phyloP scores from a whole-genome alignment of 2,888 invertebrate genomes.

The Plemyria rubiginata region DNA sequence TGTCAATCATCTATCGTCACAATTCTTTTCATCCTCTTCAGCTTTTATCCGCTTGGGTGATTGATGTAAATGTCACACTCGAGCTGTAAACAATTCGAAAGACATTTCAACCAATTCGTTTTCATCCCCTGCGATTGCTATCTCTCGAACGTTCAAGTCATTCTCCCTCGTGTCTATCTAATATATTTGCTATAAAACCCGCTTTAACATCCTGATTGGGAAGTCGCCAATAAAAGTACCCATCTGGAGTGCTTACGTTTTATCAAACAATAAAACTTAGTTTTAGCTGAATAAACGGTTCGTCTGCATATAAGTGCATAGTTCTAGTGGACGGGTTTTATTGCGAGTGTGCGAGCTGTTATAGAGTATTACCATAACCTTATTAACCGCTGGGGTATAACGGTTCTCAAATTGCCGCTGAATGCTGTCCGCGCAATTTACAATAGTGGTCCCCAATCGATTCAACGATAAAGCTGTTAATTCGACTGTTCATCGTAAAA shows the following conservation, averaged over 20 bases:
- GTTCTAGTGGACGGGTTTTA: not conserved
- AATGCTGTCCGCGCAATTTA: not conserved
- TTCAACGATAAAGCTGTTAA: not conserved
- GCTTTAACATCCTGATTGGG: constrained; percentile 9
- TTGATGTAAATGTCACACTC: not conserved
- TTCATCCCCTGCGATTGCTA: constrained; percentile 4
- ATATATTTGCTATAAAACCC: constrained; percentile 7
- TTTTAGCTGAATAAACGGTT: constrained; percentile 3
- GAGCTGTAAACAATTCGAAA: not conserved
- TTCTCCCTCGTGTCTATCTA: not conserved
- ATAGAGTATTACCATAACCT: not conserved
- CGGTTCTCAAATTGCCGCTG: not conserved
- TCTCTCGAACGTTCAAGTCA: constrained; percentile 2
- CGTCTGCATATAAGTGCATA: not conserved
- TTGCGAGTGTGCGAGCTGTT: not conserved
- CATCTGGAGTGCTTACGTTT: not conserved
- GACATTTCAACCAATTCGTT: constrained; percentile 11
- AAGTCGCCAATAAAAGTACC: constrained; percentile 13
- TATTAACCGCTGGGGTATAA: not conserved
- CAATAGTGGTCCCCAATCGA: not conserved
- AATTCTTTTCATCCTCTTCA: not conserved
- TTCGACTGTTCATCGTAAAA: not conserved
- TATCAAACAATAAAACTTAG: constrained; percentile 8
- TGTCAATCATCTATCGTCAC: not conserved
- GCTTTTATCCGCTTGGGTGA: not conserved